Percentiles rank a stretch among this genome's conserved stretches.
phyloP scores from a whole-genome alignment of 2,113 vertebrate genomes.

The Urocitellus parryii region DNA sequence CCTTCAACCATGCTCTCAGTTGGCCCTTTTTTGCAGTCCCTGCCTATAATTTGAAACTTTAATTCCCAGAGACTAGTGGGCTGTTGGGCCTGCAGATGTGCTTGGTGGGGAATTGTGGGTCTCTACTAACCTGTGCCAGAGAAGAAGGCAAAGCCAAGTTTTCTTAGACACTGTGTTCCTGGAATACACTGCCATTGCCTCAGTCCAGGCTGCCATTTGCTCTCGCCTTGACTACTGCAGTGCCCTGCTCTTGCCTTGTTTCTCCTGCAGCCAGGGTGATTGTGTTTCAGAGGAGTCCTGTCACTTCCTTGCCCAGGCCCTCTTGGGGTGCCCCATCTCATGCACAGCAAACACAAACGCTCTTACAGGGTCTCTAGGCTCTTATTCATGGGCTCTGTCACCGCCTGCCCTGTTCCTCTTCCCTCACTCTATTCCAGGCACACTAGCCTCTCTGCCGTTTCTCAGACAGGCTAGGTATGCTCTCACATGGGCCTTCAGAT shows the following conservation, averaged over 20 bases:
- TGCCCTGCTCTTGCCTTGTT: not conserved
- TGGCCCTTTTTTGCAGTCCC: not conserved
- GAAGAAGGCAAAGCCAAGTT: not conserved
- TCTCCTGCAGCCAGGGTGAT: not conserved
- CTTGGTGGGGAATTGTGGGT: not conserved
- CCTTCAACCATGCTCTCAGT: not conserved
- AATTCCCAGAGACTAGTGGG: not conserved
- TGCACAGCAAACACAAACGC: fast-evolving
- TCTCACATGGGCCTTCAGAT: not conserved
- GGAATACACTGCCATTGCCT: not conserved
- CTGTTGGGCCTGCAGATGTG: not conserved
- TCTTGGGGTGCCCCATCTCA: not conserved
- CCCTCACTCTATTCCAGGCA: not conserved
- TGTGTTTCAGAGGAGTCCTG: not conserved
- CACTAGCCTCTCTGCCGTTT: not conserved
- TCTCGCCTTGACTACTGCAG: not conserved
- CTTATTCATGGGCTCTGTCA: not conserved
- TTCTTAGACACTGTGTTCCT: not conserved
- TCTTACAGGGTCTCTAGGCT: not conserved
- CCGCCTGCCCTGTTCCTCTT: not conserved
- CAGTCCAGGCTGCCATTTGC: not conserved
- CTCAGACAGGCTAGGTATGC: not conserved
- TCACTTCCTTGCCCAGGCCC: not conserved
- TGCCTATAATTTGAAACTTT: conserved; percentile 38
- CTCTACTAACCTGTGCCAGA: not conserved